Evolutionary conservation across 2,797 vertebrate genomes (phyloP), one percentile per base, ranked within the genome.

Genomic region (Pseudopleuronectes americanus): DNA sequence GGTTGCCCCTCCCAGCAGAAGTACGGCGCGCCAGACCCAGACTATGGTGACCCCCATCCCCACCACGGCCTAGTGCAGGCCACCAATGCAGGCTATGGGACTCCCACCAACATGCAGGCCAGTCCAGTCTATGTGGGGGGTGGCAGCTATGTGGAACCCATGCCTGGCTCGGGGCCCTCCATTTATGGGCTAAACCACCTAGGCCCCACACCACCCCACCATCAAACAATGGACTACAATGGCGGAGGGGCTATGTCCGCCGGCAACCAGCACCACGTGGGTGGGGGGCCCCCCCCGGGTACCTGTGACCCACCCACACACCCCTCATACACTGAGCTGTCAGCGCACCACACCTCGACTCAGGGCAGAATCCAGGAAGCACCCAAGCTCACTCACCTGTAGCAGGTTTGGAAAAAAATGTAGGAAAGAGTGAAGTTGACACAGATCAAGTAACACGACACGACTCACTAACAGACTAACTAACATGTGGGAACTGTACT

Each of bases 341-440:
- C 97, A 78, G 92, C 95, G 72, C 97, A 98, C 92, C 97, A 98
- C 91, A 94, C 95, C 93, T 95, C 90, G 43, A 89, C 97, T 97
- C 98, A 98, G 97, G 97, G 97, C 96, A 96, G 98, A 96, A 98
- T 99, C 94, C 98, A 99, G 94, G 97, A 99, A 95, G 97, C 96
- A 88, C 97, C 97, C 95, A 99, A 99, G 93, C 93, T 99, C 93
- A 99, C 98, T 89, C 98, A 99, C 93, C 96, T 99, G 98, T 99
- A 97, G 96, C 92, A 92, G 93, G 90, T 92, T 90, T 91, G 93
- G 88, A 83, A 77, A 79, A 85, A 80, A 74, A 84, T 78, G 63
- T 87, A 76, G 83, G 78, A 84, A 67, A 23, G 85, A 81, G 80
- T 78, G 83, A 85, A 79, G 74, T 89, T 45, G 17, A 80, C 73